Evolutionary conservation across 2,113 vertebrate genomes (phyloP).

Genomic region (Terrapene triunguis): DNA sequence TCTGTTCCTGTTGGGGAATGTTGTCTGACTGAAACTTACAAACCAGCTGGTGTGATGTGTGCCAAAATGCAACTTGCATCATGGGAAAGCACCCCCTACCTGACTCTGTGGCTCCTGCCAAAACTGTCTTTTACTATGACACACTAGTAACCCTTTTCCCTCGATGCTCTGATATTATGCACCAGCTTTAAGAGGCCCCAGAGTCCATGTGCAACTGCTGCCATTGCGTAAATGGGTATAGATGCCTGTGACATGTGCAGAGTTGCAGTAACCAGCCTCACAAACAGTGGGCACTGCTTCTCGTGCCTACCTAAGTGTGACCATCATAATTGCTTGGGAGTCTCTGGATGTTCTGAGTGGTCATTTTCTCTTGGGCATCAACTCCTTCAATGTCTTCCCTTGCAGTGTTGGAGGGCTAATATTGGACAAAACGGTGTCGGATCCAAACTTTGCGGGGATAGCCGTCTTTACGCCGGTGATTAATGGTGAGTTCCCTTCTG

Average conservation of each 20-base stretch:
- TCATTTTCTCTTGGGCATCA: not conserved
- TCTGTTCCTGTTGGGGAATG: not conserved
- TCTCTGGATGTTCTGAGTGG: not conserved
- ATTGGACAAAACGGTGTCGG: constrained; percentile 95
- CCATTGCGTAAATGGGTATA: accelerated
- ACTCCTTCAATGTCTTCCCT: not conserved
- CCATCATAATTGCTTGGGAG: not conserved
- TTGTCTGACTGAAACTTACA: not conserved
- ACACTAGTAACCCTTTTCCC: not conserved
- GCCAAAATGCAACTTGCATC: not conserved
- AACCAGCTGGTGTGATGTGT: not conserved
- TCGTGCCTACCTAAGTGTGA: not conserved
- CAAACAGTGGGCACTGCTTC: accelerated
- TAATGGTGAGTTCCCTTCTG: constrained; percentile 86
- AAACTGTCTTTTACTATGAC: not conserved
- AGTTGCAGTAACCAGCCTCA: not conserved
- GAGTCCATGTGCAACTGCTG: accelerated
- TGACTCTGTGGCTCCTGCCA: not conserved
- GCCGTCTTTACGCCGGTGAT: constrained; percentile 98
- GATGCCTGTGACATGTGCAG: accelerated
- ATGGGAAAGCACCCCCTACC: not conserved
- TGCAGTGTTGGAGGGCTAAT: constrained; percentile 94
- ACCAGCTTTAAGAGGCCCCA: not conserved
- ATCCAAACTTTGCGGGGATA: constrained; percentile 98
- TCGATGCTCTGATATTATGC: too few relatives aligned